Base-by-base conservation (phyloP, 1,140 invertebrate species). In the Calycopis cecrops region DNA sequence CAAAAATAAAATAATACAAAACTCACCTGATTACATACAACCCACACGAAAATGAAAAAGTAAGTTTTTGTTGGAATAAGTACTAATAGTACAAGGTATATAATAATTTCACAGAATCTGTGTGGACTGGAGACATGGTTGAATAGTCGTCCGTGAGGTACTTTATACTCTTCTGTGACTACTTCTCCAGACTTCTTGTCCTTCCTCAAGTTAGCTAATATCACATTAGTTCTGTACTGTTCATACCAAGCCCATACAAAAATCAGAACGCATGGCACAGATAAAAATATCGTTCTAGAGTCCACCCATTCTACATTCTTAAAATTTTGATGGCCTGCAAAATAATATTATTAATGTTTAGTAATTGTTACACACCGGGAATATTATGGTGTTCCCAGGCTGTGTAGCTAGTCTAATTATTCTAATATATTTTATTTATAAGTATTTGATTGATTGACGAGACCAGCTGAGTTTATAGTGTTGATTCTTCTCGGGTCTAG, bases 111-210 rank as follows among this genome's bases (percentile, higher is more conserved):
- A 42, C 92, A 93, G 47, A 94, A 88, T 76, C 94, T 93, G 76
- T 97, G 93, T 0, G 96, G 96, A 59, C 92, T 93, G 0, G 95
- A 95, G 0, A 97, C 81, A 56, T 91, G 90, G 12, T 96, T 87
- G 73, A 97, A 98, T 67, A 92, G 88, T 52, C 93, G 92, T 3
- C 94, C 94, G 34, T 83, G 59, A n/a, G 96, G 95, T 65, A 97
- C 87, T 73, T 92, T 89, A 81, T 98, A 93, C n/a, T 90, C 88
- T 37, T 91, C 89, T 1, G 92, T 92, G 3, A 92, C 85, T 3
- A 95, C 87, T 37, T 88, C 67, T 35, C 91, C 91, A 0, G 85
- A 86, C 9, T 87, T 89, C 67, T 90, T 87, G 76, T 94, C 89
- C 86, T 92, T 95, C 21, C 94, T 83, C 18, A 96, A 83, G 70